A percentile compares a stretch with the other conserved stretches of the same genome.
Conservation (phyloP, 2,113 vertebrate species). For the Todiramphus saurophagus region DNA sequence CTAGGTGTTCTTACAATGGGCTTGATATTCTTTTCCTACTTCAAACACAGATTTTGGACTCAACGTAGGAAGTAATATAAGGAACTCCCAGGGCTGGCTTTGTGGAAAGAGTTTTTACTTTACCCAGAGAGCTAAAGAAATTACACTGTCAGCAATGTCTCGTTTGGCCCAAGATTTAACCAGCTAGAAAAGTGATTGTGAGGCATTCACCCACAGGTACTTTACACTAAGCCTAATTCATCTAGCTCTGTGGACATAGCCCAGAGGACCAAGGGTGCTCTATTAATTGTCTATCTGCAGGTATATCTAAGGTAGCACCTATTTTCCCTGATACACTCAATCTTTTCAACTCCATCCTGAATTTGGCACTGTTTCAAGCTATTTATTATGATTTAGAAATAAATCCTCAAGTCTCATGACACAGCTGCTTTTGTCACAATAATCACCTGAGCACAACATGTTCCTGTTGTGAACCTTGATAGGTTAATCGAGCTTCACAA, state of each 20-base stretch:
- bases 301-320: background rate
- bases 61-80: background rate
- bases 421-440: background rate
- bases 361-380: conserved; percentile 3
- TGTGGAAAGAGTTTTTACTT: background rate
- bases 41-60: background rate
- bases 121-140: background rate
- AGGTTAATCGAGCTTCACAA: background rate
- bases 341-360: background rate
- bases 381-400: conserved; percentile 28
- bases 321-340: background rate
- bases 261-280: background rate
- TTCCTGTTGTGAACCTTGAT: conserved; percentile 3
- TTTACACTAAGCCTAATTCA: background rate
- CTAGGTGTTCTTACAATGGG: background rate
- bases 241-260: background rate
- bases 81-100: background rate
- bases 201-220: background rate
- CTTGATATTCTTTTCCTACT: background rate
- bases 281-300: background rate
- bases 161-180: background rate
- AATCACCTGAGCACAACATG: background rate
- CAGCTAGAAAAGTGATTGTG: background rate
- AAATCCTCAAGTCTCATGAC: conserved; percentile 17
- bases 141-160: background rate